phyloP scores from a whole-genome alignment of 1,140 invertebrate genomes.

The Tetramorium alpestre region DNA sequence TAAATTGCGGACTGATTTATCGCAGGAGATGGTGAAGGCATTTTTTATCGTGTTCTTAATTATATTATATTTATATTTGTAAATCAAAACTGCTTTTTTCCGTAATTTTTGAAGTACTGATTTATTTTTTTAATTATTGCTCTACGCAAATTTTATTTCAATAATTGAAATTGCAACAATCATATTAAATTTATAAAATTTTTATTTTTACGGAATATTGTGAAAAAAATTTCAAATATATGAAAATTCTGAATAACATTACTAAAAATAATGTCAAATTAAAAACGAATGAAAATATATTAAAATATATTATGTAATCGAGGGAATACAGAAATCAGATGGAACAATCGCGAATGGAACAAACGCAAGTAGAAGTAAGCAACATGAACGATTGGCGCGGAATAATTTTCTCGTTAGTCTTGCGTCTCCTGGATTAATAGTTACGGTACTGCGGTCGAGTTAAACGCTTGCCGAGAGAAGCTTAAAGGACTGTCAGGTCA shows the following conservation, averaged over 20 bases:
- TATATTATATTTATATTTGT: background rate
- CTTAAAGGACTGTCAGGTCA: slow-evolving; percentile 41
- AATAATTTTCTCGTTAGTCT: slow-evolving; percentile 3
- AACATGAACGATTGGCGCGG: background rate
- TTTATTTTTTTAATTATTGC: background rate
- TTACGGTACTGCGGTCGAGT: slow-evolving; percentile 25
- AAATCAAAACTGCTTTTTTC: background rate
- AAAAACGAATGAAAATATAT: background rate
- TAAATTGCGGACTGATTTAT: background rate
- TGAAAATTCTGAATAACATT: background rate
- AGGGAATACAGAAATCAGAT: background rate
- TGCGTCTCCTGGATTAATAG: background rate
- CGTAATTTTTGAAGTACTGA: background rate
- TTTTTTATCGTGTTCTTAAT: background rate
- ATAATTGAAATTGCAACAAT: background rate
- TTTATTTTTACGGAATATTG: too few species aligned
- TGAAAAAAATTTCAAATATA: background rate
- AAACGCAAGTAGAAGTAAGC: too few species aligned
- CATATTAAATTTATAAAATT: background rate
- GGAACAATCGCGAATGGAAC: background rate
- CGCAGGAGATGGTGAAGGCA: background rate
- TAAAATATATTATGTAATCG: background rate
- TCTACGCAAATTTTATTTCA: background rate
- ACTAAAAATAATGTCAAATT: background rate
- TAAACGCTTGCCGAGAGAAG: slow-evolving; percentile 29